Conservation (phyloP, 2,797 vertebrate genomes). For the Enteromius thamalakanensis region DNA sequence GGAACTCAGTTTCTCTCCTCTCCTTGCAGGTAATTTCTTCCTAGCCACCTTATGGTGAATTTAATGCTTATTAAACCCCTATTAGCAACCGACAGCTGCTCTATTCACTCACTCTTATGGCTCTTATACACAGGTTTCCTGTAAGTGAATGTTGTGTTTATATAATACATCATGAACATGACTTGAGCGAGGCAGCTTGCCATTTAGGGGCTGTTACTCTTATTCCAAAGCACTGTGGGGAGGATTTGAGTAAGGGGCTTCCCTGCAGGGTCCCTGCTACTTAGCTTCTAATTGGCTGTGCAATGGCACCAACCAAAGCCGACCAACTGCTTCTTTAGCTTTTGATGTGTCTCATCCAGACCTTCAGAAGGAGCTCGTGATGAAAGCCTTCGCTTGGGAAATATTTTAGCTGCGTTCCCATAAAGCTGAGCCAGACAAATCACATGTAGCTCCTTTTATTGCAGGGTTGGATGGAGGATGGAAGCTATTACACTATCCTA, state of each 20-base stretch:
- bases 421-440: slow-evolving; percentile 63
- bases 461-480: slow-evolving; percentile 14
- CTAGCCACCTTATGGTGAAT: neutral
- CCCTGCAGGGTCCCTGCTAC: slow-evolving; percentile 44
- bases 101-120: neutral
- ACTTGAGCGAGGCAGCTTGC: slow-evolving; percentile 12
- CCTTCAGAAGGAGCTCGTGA: slow-evolving; percentile 59
- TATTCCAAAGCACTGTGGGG: slow-evolving; percentile 50
- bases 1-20: slow-evolving; percentile 68
- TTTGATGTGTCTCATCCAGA: slow-evolving; percentile 65
- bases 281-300: slow-evolving; percentile 65
- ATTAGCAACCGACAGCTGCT: neutral
- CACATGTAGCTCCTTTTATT: slow-evolving; percentile 46
- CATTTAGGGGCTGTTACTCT: slow-evolving; percentile 31
- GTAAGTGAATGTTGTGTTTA: slow-evolving; percentile 52
- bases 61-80: neutral
- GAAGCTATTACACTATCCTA: slow-evolving; percentile 26
- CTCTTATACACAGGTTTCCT: slow-evolving; percentile 44
- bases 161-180: slow-evolving; percentile 36
- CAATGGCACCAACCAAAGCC: slow-evolving; percentile 57
- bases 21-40: slow-evolving; percentile 77
- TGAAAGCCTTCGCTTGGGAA: slow-evolving; percentile 61
- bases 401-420: slow-evolving; percentile 47
- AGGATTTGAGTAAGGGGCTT: slow-evolving; percentile 50
- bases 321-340: slow-evolving; percentile 40